phyloP scores from a whole-genome alignment of 2,797 vertebrate species.

The Acanthis flammea region DNA sequence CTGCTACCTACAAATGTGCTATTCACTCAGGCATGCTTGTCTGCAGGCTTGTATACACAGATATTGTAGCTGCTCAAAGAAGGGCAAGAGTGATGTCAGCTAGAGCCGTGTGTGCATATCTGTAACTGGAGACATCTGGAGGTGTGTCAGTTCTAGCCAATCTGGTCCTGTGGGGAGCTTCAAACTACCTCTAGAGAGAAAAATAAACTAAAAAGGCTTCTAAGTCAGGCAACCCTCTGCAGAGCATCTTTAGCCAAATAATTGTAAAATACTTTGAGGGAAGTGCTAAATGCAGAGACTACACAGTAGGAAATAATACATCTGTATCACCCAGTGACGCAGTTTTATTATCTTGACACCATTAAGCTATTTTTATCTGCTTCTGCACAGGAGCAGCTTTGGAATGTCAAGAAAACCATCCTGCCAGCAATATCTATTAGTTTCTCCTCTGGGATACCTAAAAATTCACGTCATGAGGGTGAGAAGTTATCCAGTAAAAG shows the following conservation, averaged over 20 bases:
- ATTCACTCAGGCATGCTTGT: not conserved
- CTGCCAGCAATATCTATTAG: not conserved
- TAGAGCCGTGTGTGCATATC: rapidly evolving
- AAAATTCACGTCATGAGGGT: not conserved
- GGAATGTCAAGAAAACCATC: not conserved
- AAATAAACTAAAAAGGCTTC: not conserved
- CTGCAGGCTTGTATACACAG: not conserved
- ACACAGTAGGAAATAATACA: not conserved
- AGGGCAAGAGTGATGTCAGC: not conserved
- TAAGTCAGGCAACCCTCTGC: not conserved
- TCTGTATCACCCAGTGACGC: not conserved
- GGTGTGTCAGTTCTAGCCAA: not conserved
- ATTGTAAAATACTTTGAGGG: not conserved
- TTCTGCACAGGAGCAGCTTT: not conserved
- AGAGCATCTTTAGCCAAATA: not conserved
- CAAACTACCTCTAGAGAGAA: not conserved
- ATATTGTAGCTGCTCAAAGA: not conserved
- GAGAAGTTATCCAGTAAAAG: not conserved
- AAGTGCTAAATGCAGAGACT: not conserved
- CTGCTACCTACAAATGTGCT: not conserved
- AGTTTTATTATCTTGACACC: not conserved
- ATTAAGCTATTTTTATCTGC: not conserved
- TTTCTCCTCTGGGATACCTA: not conserved
- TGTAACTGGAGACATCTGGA: not conserved
- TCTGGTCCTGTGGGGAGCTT: not conserved